Percentiles rank a stretch among this genome's conserved stretches.
These are phyloP conservation scores for Trachelus iudaicus DNA, from an alignment of 2,888 invertebrate species.

Conservation along the genomic window DNA sequence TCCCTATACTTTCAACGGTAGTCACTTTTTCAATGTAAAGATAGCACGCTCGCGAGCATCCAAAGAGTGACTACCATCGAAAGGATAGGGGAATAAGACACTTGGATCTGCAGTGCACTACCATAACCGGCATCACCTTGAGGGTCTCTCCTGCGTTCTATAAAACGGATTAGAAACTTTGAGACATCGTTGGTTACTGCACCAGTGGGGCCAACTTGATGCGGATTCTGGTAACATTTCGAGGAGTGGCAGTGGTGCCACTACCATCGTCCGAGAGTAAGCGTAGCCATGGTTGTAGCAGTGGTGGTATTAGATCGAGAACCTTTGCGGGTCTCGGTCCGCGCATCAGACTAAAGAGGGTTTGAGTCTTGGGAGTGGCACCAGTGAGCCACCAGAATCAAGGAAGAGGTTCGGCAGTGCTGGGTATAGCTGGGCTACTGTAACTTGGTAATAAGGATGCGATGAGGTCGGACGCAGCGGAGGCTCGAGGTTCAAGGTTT, in stretches of 20 bases:
- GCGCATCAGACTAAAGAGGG: constrained; percentile 1
- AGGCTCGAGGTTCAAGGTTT: constrained; percentile 2
- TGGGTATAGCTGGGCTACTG: not conserved
- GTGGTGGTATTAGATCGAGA: constrained; percentile 1
- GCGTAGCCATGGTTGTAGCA: not conserved
- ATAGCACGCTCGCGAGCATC: no score
- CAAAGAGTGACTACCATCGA: no score
- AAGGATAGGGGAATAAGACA: no score
- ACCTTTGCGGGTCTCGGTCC: constrained; percentile 1
- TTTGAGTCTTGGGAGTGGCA: not conserved
- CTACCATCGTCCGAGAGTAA: not conserved
- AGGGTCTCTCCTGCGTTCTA: not conserved
- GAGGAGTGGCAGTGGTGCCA: not conserved
- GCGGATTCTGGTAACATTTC: constrained; percentile 1
- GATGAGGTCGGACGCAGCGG: not conserved
- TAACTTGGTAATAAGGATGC: not conserved
- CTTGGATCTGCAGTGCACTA: no score
- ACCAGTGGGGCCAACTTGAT: constrained; percentile 2
- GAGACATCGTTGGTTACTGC: constrained; percentile 1
- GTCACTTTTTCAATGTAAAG: no score
- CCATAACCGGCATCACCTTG: not conserved
- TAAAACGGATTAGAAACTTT: constrained; percentile 5
- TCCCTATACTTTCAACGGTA: no score
- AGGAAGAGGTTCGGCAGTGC: not conserved
- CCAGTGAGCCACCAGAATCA: not conserved